These are phyloP conservation scores for Pantherophis alleghaniensis DNA, from an alignment of 2,797 vertebrate species.

Conservation along the genomic window DNA sequence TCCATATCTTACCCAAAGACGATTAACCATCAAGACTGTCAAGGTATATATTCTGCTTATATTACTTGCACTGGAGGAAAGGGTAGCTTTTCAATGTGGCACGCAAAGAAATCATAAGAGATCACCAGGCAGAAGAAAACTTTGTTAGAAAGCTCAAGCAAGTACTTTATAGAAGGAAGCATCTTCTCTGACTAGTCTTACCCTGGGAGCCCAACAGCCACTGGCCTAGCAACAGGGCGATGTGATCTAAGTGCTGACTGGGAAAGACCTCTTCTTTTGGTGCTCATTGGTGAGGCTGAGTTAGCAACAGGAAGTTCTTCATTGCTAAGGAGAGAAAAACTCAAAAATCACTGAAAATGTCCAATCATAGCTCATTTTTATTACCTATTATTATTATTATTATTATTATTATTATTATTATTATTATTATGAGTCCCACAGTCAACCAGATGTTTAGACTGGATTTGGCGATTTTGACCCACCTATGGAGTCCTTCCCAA, in stretches of 20 bases:
- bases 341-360: not conserved
- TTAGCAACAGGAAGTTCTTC: slow-evolving; percentile 72
- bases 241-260: slow-evolving; percentile 93
- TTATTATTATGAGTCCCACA: not conserved
- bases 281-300: slow-evolving; percentile 78
- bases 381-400: not conserved
- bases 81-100: not conserved
- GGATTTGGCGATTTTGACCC: not conserved
- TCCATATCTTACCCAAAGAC: not conserved
- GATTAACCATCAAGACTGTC: not conserved
- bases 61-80: not conserved
- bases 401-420: not conserved
- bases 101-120: not conserved
- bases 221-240: slow-evolving; percentile 91
- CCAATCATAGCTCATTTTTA: not conserved
- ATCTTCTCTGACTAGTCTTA: slow-evolving; percentile 60
- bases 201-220: slow-evolving; percentile 85
- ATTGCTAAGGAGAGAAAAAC: slow-evolving; percentile 60
- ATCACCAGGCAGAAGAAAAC: not conserved
- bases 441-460: not conserved
- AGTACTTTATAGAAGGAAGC: not conserved
- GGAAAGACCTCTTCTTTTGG: slow-evolving; percentile 88
- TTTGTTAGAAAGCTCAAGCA: not conserved
- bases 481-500: not conserved
- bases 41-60: not conserved